A percentile compares a stretch with the other conserved stretches of the same genome.
Evolutionary conservation across 2,888 invertebrate species (phyloP).

Genomic region (Cerceris ruficornis): DNA sequence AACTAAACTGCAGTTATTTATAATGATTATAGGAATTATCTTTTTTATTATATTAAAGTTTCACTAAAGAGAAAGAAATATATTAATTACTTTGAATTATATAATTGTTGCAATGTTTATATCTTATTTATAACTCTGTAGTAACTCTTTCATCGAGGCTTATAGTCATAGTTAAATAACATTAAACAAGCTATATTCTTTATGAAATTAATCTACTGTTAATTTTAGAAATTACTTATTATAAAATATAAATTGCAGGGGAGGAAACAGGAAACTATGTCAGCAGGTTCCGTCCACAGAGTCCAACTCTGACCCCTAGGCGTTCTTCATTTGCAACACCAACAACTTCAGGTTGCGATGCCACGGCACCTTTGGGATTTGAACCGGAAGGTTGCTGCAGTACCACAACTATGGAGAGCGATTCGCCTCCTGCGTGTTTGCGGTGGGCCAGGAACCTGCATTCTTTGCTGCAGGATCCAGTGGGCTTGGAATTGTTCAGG

Average conservation of each 20-base stretch:
- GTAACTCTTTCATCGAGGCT: too few species aligned
- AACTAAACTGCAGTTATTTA: too few species aligned
- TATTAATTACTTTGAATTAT: too few species aligned
- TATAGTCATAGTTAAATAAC: too few species aligned
- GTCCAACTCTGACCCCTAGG: constrained; percentile 81
- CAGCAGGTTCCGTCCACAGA: constrained; percentile 78
- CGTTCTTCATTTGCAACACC: constrained; percentile 79
- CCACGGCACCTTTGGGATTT: constrained; percentile 83
- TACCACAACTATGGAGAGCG: constrained; percentile 79
- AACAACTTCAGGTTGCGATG: constrained; percentile 76
- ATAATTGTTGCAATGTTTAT: too few species aligned
- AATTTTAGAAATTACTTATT: too few species aligned
- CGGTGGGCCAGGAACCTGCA: constrained; percentile 95
- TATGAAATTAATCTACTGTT: too few species aligned
- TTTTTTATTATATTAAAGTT: too few species aligned
- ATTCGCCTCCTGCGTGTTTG: constrained; percentile 88
- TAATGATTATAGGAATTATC: too few species aligned
- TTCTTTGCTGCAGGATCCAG: constrained; percentile 91
- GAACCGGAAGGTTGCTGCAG: constrained; percentile 84
- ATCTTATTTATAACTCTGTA: too few species aligned
- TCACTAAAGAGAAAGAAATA: too few species aligned
- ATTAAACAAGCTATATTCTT: too few species aligned
- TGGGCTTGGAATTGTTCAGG: constrained; percentile 94
- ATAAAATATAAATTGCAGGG: constrained; percentile 66
- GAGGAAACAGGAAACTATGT: constrained; percentile 79